phyloP scores from a whole-genome alignment of 92 coral and sea anemone species.

The Palythoa caribaeorum region DNA sequence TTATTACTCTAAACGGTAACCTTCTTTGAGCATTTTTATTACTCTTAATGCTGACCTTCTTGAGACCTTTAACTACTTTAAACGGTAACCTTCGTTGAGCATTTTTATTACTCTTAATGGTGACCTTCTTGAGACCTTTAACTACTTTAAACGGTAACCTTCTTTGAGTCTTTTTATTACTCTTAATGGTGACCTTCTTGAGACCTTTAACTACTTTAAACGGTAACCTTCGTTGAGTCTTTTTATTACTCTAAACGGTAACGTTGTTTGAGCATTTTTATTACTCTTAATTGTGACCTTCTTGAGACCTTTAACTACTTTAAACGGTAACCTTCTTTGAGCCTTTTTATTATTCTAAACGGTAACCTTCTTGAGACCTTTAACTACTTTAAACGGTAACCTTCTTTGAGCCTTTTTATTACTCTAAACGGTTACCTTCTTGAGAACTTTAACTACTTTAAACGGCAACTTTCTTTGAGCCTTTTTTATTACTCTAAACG shows the following conservation, averaged over 20 bases:
- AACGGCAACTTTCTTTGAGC: background rate
- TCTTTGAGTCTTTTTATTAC: too few species aligned
- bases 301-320: background rate
- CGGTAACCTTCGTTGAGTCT: too few species aligned
- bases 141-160: too few species aligned
- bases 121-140: background rate
- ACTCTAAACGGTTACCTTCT: background rate
- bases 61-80: too few species aligned
- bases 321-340: background rate
- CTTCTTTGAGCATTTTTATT: background rate
- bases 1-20: too few species aligned
- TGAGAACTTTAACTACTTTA: too few species aligned
- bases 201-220: background rate
- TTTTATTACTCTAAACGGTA: too few species aligned
- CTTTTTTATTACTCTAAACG: background rate
- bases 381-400: background rate
- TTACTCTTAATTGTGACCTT: background rate
- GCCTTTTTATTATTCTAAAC: background rate
- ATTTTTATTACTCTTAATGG: background rate
- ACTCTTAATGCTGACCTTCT: too few species aligned
- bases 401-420: background rate
- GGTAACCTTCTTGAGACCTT: background rate
- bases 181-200: too few species aligned
- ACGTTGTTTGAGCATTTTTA: background rate
- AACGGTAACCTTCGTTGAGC: background rate